Percentiles rank a stretch among this genome's conserved stretches.
phyloP scores from a whole-genome alignment of 2,113 vertebrate genomes.

The Suncus etruscus region DNA sequence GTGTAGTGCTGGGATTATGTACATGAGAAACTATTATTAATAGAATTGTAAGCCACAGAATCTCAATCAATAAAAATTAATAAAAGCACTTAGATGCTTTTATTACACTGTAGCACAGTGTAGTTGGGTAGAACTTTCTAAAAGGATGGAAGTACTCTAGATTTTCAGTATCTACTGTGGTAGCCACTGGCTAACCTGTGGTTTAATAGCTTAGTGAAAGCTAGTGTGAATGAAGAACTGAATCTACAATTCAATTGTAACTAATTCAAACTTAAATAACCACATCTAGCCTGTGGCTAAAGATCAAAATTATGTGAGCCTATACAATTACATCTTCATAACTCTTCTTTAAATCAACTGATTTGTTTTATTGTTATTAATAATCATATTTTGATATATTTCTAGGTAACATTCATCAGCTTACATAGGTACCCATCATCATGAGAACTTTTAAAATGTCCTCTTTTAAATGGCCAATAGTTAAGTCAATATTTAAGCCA shows the following conservation, averaged over 20 bases:
- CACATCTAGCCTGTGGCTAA: not conserved
- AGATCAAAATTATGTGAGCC: not conserved
- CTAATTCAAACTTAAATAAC: not conserved
- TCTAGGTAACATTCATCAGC: too few relatives aligned
- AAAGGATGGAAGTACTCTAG: fast-evolving
- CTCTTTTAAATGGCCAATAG: too few relatives aligned
- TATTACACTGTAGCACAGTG: not conserved
- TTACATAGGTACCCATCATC: too few relatives aligned
- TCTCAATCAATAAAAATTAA: too few relatives aligned
- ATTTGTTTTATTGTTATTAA: not conserved
- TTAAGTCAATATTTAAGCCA: too few relatives aligned
- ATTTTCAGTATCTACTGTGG: not conserved
- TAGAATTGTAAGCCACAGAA: too few relatives aligned
- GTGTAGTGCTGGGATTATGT: too few relatives aligned
- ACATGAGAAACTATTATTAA: too few relatives aligned
- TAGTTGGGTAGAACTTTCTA: not conserved
- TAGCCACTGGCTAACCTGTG: not conserved
- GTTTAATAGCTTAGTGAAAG: not conserved
- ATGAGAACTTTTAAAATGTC: too few relatives aligned
- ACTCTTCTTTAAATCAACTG: not conserved
- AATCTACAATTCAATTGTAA: not conserved
- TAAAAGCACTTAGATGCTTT: too few relatives aligned
- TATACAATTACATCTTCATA: not conserved
- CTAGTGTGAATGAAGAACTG: not conserved
- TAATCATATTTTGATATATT: not conserved